phyloP scores from a whole-genome alignment of 2,797 vertebrate genomes.

The Parauchenoglanis ngamensis region DNA sequence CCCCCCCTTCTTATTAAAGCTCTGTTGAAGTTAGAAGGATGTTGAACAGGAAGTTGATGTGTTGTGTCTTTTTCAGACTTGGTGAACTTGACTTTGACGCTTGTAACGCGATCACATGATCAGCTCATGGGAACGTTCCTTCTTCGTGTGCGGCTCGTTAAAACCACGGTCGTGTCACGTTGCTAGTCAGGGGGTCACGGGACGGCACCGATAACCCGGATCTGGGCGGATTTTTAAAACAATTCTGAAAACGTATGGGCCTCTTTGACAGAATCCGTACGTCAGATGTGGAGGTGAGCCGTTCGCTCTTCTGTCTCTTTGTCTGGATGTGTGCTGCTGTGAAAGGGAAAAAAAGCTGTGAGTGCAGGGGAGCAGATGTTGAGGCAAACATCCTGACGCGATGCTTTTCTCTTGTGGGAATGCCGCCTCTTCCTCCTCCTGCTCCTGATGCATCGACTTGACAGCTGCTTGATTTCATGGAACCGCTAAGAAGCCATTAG shows the following conservation, averaged over 20 bases:
- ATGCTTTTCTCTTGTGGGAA: constrained; percentile 86
- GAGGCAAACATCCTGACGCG: constrained; percentile 95
- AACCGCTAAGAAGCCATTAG: constrained; percentile 99
- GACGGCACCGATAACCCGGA: no score
- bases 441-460: constrained; percentile 94
- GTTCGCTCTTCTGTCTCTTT: constrained; percentile 84
- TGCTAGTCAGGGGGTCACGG: not conserved
- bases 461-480: constrained; percentile 99
- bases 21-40: not conserved
- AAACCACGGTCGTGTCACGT: not conserved
- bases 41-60: not conserved
- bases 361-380: constrained; percentile 97
- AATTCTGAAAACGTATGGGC: not conserved
- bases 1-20: not conserved
- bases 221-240: not conserved
- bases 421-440: constrained; percentile 83
- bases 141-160: no score
- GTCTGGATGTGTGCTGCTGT: constrained; percentile 89
- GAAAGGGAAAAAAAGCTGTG: constrained; percentile 62
- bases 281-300: constrained; percentile 76
- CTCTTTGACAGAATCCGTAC: constrained; percentile 65
- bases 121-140: not conserved
- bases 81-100: not conserved
- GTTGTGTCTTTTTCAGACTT: not conserved
- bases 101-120: not conserved